Evolutionary conservation across 2,113 vertebrate species (phyloP), one percentile per base, ranked within the genome.

Genomic region (Hiodon tergisus): DNA sequence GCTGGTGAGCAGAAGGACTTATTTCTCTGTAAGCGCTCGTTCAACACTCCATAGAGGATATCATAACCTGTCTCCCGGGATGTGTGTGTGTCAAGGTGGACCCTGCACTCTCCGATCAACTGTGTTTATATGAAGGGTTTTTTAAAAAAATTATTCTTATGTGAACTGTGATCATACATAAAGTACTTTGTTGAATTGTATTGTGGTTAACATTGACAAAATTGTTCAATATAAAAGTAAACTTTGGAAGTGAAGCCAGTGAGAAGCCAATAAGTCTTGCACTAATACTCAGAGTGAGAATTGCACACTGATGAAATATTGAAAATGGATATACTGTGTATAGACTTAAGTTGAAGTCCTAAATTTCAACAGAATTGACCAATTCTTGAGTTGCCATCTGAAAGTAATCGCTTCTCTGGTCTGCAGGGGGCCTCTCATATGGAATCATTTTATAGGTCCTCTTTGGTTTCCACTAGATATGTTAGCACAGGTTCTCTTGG

Each of bases 371-470:
- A 62, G 31, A 47, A 8, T 69, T 46, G 65, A 61, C 57, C 31
- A 62, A 65, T 31, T 71, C 69, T 73, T 6, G 54, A 51, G 67
- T 62, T 6, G 13, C 54, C 78, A 80, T 57, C 71, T 77, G 75
- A 65, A 74, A 70, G 75, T 60, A 77, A 79, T 77, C 66, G 66
- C 63, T 55, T 48, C 65, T 65, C 17, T 13, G 52, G 48, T 71
- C 16, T 3, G 62, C 68, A 31, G 52, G 72, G 75, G 60, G 55
- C 46, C 51, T 62, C 74, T 73, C 74, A 58, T 55, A 73, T 69
- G 74, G 78, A 79, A 61, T 65, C 63, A 31, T 63, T 76, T 79
- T 58, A 62, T 79, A 61, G 58, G 47, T 70, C 66, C 13, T 72
- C 73, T 72, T 72, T 50, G 66, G 78, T 73, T 68, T 72, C 71